A percentile compares a stretch with the other conserved stretches of the same genome.
These are phyloP conservation scores for Drosophila subobscura DNA, from an alignment of 1,140 invertebrate genomes.

Conservation along the genomic window DNA sequence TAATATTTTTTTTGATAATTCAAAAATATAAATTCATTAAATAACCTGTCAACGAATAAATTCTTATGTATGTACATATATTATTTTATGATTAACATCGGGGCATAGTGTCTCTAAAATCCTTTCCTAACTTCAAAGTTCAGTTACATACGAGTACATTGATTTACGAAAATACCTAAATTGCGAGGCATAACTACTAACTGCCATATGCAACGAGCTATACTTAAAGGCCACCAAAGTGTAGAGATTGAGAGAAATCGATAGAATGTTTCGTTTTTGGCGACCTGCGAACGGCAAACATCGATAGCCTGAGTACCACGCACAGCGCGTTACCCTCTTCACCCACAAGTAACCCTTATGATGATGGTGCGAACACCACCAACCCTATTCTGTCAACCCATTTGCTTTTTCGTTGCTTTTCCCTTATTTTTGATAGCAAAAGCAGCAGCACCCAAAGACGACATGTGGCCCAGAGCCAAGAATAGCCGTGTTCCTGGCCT, in stretches of 20 bases:
- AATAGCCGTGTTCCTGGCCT: slow-evolving; percentile 37
- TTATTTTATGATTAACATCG: too few species aligned
- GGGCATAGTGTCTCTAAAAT: too few species aligned
- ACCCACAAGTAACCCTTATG: slow-evolving; percentile 72
- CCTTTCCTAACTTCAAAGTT: too few species aligned
- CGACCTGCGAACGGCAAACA: slow-evolving; percentile 21
- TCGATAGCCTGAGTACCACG: neutral
- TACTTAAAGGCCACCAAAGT: slow-evolving; percentile 10
- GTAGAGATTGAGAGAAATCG: slow-evolving; percentile 53
- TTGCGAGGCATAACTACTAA: too few species aligned
- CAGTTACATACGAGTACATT: too few species aligned
- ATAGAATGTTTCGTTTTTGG: slow-evolving; percentile 69
- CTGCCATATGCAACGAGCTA: slow-evolving; percentile 14
- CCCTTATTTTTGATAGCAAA: slow-evolving; percentile 64
- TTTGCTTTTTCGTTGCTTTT: slow-evolving; percentile 75
- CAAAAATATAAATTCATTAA: too few species aligned
- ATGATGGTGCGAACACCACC: slow-evolving; percentile 55
- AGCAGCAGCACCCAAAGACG: slow-evolving; percentile 55
- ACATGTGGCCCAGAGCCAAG: slow-evolving; percentile 60
- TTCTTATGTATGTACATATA: too few species aligned
- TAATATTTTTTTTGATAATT: too few species aligned
- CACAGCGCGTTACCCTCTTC: slow-evolving; percentile 32
- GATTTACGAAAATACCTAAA: too few species aligned
- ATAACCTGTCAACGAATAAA: too few species aligned
- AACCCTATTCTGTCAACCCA: slow-evolving; percentile 76